These are phyloP conservation scores for Cariama cristata DNA, from an alignment of 2,113 vertebrate species.

Conservation along the genomic window DNA sequence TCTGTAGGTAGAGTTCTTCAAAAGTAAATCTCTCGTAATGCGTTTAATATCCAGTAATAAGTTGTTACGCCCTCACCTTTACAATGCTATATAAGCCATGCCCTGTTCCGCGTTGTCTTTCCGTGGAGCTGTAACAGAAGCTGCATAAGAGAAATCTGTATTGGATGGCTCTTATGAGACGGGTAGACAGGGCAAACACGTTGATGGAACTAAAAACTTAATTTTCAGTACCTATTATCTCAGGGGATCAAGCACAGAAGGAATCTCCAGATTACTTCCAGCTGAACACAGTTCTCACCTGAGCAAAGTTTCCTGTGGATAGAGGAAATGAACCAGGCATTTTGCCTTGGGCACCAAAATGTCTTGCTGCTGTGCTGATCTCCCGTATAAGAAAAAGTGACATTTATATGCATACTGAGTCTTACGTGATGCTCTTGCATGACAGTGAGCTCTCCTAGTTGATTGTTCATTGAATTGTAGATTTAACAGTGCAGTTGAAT, in stretches of 20 bases:
- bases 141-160: not conserved
- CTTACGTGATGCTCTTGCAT: not conserved
- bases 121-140: not conserved
- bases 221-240: not conserved
- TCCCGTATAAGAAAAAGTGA: not conserved
- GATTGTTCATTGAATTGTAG: slow-evolving; percentile 16
- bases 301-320: not conserved
- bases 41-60: not conserved
- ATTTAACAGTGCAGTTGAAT: not conserved
- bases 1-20: not conserved
- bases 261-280: not conserved
- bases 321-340: not conserved
- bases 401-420: not conserved
- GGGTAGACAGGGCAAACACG: not conserved
- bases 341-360: not conserved
- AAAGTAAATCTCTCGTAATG: not conserved
- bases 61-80: not conserved
- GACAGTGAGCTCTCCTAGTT: not conserved
- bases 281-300: not conserved
- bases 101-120: not conserved
- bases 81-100: not conserved
- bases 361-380: not conserved
- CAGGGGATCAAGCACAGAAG: not conserved
- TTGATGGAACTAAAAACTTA: not conserved
- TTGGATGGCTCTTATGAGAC: not conserved